Base-by-base conservation (phyloP, 2,113 vertebrate genomes). In the Rhagologus leucostigma region DNA sequence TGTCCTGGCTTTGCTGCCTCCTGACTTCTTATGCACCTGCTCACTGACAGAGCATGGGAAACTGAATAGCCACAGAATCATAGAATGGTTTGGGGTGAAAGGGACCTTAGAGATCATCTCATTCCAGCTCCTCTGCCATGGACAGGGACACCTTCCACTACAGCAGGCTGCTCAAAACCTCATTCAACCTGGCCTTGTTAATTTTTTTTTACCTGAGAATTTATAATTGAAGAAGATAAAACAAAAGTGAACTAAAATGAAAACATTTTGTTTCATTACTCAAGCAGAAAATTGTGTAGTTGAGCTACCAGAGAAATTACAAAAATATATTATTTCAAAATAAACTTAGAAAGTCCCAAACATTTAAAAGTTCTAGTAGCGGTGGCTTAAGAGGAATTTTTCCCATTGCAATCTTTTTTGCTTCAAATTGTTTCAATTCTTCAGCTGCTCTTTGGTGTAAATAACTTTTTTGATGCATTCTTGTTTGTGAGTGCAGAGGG, bases 311-410 rank as follows among this genome's bases (percentile, higher is more conserved):
- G n/a, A 68, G 16, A n/a, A 32, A 27, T 22, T 46, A 26, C 13
- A 53, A 70, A 65, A 20, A 33, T 8, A 20, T 7, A 33, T 13
- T 44, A 44, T 67, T 93, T 70, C 27, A 74, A 47, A 81, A 78
- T 44, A 69, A 78, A 52, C 19, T 32, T 44, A 8, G 8, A 12
- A 85, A 56, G 22, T 47, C 37, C 69, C 93, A 98, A 78, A 98
- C 29, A 62, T 87, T 78, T 83, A 98, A 81, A 95, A 99, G 96
- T 76, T 99, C 97, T 19, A 96, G 56, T 21, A 99, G 98, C 6
- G 98, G 98, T 7, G 98, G 98, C 85, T 97, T 98, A 55, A 99
- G 89, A 59, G 98, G 98, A 92, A 99, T 98, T 96, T 98, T 99
- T 41, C 98, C 98, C 21, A 99, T 67, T 4, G 97, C 98, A 96